phyloP scores from a whole-genome alignment of 2,113 vertebrate genomes.

The Bubalus kerabau region DNA sequence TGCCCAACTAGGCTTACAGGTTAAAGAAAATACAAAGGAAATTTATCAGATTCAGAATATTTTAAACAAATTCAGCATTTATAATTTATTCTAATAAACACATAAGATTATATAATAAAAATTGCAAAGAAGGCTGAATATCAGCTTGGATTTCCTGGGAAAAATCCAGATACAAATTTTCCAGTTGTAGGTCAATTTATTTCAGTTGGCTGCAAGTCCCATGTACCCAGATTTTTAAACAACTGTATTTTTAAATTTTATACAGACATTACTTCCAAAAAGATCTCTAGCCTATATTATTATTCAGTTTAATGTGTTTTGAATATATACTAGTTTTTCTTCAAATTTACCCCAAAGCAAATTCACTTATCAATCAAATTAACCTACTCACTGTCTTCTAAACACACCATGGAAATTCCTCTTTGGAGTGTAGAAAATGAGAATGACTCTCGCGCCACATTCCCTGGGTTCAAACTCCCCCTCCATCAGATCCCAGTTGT shows the following conservation, averaged over 20 bases:
- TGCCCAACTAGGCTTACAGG: background rate
- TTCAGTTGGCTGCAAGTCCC: background rate
- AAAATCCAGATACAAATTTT: background rate
- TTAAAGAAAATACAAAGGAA: background rate
- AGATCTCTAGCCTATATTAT: background rate
- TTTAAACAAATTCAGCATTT: background rate
- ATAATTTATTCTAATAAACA: slow-evolving; percentile 29
- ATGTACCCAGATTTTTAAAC: background rate
- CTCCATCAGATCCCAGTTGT: background rate
- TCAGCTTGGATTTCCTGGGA: background rate
- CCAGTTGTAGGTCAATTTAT: background rate
- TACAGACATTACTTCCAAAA: background rate
- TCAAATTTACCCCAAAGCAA: background rate
- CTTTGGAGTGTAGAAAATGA: background rate
- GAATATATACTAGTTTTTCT: background rate
- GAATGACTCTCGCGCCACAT: accelerated
- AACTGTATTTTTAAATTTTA: background rate
- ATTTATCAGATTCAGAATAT: slow-evolving; percentile 19
- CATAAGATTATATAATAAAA: background rate
- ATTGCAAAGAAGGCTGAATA: background rate
- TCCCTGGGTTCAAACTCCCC: background rate
- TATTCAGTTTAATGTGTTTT: background rate
- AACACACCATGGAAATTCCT: background rate
- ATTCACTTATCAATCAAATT: background rate
- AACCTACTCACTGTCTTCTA: background rate